phyloP scores from a whole-genome alignment of 2,113 vertebrate genomes.

The Poecilia latipinna region DNA sequence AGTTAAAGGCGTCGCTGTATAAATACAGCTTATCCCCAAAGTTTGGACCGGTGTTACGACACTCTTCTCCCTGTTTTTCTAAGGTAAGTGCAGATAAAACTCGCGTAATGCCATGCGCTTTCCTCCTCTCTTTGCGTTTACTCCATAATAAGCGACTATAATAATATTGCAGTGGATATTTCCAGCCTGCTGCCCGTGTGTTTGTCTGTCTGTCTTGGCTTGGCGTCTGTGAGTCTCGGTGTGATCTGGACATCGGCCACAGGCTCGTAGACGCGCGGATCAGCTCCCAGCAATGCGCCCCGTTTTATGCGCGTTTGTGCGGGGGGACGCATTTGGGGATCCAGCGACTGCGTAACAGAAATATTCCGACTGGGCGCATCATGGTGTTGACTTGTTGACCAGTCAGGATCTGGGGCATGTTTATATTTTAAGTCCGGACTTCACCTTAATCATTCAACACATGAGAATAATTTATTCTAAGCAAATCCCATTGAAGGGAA shows the following conservation, averaged over 20 bases:
- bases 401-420: not conserved
- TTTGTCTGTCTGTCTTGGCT: conserved; percentile 26
- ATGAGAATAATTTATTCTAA: not conserved
- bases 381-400: conserved; percentile 17
- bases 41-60: conserved; percentile 42
- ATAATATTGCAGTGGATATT: conserved; percentile 53
- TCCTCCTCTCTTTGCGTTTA: conserved; percentile 6
- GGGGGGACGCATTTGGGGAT: conserved; percentile 32
- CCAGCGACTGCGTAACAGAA: conserved; percentile 26
- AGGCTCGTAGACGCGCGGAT: conserved; percentile 36
- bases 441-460: not conserved
- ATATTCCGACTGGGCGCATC: conserved; percentile 35
- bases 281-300: conserved; percentile 33
- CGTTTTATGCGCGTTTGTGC: conserved; percentile 27
- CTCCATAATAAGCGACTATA: conserved; percentile 30
- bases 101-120: not conserved
- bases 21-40: conserved; percentile 18
- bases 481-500: not conserved
- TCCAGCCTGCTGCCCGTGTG: conserved; percentile 40
- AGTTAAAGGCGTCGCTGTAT: not conserved
- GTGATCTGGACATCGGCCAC: conserved; percentile 68
- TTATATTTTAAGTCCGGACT: not conserved
- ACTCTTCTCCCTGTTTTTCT: conserved; percentile 41
- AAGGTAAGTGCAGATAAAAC: conserved; percentile 68
- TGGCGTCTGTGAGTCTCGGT: conserved; percentile 77